These are phyloP conservation scores for Halcyon senegalensis DNA, from an alignment of 2,113 vertebrate genomes.

Conservation along the genomic window DNA sequence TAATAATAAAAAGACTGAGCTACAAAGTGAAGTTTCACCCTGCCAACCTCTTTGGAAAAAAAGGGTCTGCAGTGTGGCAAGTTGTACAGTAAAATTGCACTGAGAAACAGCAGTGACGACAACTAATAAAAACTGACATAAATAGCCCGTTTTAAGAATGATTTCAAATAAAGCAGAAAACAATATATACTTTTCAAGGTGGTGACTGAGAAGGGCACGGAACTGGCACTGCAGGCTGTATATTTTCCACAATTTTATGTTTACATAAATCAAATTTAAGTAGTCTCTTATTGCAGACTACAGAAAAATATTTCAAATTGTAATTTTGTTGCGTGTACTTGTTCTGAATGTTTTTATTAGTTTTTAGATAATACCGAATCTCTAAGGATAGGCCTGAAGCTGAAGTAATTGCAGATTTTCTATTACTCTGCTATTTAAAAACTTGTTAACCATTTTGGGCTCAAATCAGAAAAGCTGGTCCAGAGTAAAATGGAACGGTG, in stretches of 20 bases:
- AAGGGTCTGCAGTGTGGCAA: not conserved
- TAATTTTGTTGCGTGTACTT: not conserved
- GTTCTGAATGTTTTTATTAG: conserved; percentile 16
- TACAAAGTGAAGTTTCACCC: not conserved
- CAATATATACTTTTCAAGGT: not conserved
- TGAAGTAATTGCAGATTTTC: conserved; percentile 5
- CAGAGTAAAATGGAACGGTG: not conserved
- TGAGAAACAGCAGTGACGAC: not conserved
- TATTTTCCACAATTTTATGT: conserved; percentile 3
- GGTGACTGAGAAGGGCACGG: not conserved
- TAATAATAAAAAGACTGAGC: not conserved
- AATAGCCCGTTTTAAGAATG: not conserved
- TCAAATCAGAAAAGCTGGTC: not conserved
- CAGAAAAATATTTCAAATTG: not conserved
- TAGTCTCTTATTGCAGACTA: not conserved
- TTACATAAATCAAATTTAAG: not conserved
- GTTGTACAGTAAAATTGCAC: not conserved
- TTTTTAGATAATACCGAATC: conserved; percentile 6
- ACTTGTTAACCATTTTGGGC: not conserved
- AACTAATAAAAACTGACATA: not conserved
- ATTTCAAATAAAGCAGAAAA: not conserved
- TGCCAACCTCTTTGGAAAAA: not conserved
- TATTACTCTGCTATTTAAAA: conserved; percentile 13
- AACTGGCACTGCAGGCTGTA: not conserved
- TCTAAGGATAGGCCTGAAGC: not conserved